Percentiles rank a stretch among this genome's conserved stretches.
phyloP scores from a whole-genome alignment of 1,140 invertebrate species.

The Meloidogyne floridensis region DNA sequence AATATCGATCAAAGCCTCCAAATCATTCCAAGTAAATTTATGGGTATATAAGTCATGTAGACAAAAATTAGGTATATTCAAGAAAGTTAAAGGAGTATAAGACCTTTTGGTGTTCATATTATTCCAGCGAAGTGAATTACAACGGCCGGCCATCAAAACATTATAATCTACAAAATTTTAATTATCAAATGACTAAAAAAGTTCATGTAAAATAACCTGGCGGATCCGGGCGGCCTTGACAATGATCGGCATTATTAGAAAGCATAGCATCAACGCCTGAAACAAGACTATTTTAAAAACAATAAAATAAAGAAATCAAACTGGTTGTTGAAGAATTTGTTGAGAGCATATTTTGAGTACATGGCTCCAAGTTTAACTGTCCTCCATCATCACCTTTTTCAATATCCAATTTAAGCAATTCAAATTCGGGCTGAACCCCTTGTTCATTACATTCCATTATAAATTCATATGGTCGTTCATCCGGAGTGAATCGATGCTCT shows the following conservation, averaged over 20 bases:
- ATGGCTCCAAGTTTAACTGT: not conserved
- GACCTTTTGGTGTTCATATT: slow-evolving; percentile 16
- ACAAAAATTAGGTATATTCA: slow-evolving; percentile 20
- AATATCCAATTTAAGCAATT: slow-evolving; percentile 26
- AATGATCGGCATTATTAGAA: not conserved
- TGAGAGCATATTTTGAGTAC: not conserved
- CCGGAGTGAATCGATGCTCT: slow-evolving; percentile 21
- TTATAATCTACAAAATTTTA: slow-evolving; percentile 36
- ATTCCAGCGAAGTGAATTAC: slow-evolving; percentile 36
- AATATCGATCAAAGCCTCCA: slow-evolving; percentile 32
- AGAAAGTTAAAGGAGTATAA: slow-evolving; percentile 13
- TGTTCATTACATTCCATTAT: slow-evolving; percentile 20
- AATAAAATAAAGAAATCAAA: not conserved
- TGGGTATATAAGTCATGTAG: slow-evolving; percentile 15
- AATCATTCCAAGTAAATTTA: slow-evolving; percentile 16
- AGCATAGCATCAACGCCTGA: not conserved
- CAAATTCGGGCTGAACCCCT: slow-evolving; percentile 35
- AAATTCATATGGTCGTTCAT: slow-evolving; percentile 31
- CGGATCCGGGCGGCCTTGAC: not conserved
- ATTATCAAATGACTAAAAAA: too few species aligned
- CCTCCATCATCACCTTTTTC: not conserved
- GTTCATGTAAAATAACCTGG: not conserved
- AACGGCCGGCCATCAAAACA: slow-evolving; percentile 37
- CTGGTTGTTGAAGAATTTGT: slow-evolving; percentile 15
- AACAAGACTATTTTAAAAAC: not conserved